These are phyloP conservation scores for Ditylenchus dipsaci DNA, from an alignment of 1,140 invertebrate genomes.

Conservation along the genomic window DNA sequence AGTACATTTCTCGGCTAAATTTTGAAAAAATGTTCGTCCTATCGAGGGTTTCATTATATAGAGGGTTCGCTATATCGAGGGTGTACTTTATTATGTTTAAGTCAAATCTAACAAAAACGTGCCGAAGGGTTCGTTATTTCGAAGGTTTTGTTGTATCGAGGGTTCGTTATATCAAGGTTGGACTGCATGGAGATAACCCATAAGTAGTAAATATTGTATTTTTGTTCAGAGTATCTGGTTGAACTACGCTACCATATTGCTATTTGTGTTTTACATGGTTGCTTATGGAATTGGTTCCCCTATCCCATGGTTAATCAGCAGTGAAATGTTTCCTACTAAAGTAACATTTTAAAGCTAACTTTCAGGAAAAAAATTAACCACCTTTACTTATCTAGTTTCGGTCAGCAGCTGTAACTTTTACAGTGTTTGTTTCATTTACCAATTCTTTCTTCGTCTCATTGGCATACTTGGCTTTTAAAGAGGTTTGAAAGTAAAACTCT, in stretches of 20 bases:
- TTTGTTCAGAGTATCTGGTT: constrained; percentile 37
- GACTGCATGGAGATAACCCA: no score
- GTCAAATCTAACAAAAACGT: no score
- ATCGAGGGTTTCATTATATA: no score
- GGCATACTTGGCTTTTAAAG: constrained; percentile 54
- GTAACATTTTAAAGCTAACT: constrained; percentile 9
- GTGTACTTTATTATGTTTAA: no score
- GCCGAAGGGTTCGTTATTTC: constrained; percentile 11
- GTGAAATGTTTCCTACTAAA: constrained; percentile 47
- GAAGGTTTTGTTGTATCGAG: no score
- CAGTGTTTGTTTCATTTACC: constrained; percentile 53
- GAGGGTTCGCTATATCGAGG: no score
- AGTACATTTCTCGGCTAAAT: no score
- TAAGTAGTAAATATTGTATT: background rate
- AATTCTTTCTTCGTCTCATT: constrained; percentile 53
- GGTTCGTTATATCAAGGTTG: no score
- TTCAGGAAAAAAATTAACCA: background rate
- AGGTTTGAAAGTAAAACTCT: constrained; percentile 22
- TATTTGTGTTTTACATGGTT: constrained; percentile 51
- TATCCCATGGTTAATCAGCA: constrained; percentile 55
- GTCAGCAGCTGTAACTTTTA: constrained; percentile 47
- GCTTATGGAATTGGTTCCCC: constrained; percentile 53
- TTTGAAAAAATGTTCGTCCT: no score
- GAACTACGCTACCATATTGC: constrained; percentile 44
- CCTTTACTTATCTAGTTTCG: constrained; percentile 38